These are phyloP conservation scores for Semaprochilodus insignis DNA, from an alignment of 2,797 vertebrate species.

Conservation along the genomic window DNA sequence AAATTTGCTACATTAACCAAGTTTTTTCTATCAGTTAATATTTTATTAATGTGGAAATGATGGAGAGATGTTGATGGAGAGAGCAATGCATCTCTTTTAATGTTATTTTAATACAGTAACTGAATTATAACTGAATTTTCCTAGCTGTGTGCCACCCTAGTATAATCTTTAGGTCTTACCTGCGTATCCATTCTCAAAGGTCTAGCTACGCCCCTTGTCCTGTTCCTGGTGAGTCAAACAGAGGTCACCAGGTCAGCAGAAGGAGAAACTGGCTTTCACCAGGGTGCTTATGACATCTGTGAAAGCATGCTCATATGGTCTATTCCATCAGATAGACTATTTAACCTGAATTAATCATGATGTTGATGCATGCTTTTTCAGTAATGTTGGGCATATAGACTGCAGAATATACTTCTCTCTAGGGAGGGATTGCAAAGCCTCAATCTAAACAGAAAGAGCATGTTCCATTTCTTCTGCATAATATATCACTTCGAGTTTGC, in stretches of 20 bases:
- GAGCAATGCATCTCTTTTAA: too few species aligned
- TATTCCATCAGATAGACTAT: slow-evolving; percentile 47
- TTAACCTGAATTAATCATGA: slow-evolving; percentile 67
- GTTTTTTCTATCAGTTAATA: too few species aligned
- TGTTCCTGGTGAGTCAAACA: slow-evolving; percentile 1
- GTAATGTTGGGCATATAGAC: slow-evolving; percentile 56
- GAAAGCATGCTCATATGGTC: slow-evolving; percentile 12
- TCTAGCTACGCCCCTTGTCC: too few species aligned
- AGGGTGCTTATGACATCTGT: slow-evolving; percentile 1
- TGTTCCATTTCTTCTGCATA: slow-evolving; percentile 4
- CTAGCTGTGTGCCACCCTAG: too few species aligned
- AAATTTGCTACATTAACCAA: too few species aligned
- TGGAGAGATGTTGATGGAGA: too few species aligned
- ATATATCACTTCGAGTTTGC: too few species aligned
- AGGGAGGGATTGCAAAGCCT: neutral
- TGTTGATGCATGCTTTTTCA: slow-evolving; percentile 22
- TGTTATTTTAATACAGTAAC: too few species aligned
- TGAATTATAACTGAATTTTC: too few species aligned
- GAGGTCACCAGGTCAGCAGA: slow-evolving; percentile 56
- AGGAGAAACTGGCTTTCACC: slow-evolving; percentile 10
- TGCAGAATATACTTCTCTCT: neutral
- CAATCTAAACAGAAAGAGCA: neutral
- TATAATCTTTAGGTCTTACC: too few species aligned
- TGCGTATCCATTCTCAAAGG: too few species aligned
- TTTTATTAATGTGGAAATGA: too few species aligned